Evolutionary conservation across 2,797 vertebrate genomes (phyloP), one percentile per base, ranked within the genome.

Genomic region (Platalea minor): DNA sequence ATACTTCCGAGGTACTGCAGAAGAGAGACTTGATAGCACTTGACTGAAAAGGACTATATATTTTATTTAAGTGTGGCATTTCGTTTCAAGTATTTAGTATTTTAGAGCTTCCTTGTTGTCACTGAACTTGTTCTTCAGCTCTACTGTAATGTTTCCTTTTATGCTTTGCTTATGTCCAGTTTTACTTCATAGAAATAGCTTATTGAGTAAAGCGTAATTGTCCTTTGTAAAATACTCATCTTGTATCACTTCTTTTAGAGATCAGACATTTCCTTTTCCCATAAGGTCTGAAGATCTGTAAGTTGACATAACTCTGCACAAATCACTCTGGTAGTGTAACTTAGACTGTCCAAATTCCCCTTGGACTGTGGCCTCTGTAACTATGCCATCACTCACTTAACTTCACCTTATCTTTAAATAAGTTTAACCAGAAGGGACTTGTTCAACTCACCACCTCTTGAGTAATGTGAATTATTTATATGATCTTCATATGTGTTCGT

Each of bases 401-500:
- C 98, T 98, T 96, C 91, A 97, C 97, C 98, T 97, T 97, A 98
- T 98, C 98, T 98, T 98, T 98, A 99, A 99, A 98, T 98, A 98
- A 98, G 97, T 97, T 98, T 98, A 99, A 99, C 98, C 98, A 98
- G 98, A 97, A 98, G 98, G 98, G 99, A 99, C 98, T 98, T 98
- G 98, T 98, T 98, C 98, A 92, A 97, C 97, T 97, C 97, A 78
- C 97, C 97, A 98, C 96, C 96, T 97, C 98, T 97, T 98, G 98
- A 98, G 98, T 98, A 98, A 97, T 87, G 97, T 99, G 98, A 99
- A 99, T 99, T 99, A 99, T 99, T 99, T 98, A 99, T 99, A 98
- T 60, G 92, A 98, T 98, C 98, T 98, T 98, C 98, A 97, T 98
- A 98, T 97, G 98, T 98, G 97, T 98, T 98, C 80, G 97, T 98